phyloP scores from a whole-genome alignment of 2,888 invertebrate genomes.

The Graphium colonna region DNA sequence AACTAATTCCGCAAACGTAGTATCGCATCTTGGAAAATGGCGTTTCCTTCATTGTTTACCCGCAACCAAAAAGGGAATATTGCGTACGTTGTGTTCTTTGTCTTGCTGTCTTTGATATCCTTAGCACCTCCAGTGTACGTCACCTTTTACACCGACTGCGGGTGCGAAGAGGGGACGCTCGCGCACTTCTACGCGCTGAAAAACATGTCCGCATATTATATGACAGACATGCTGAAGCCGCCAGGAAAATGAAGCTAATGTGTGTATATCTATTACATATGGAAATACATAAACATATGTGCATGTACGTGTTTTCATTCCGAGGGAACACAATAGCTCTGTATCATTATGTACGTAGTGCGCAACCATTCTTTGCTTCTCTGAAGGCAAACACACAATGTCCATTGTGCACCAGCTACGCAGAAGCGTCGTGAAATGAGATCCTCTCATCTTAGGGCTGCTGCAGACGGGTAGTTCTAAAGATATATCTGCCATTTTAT shows the following conservation, averaged over 20 bases:
- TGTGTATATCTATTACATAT: too few species aligned
- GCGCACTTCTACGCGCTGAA: constrained; percentile 42
- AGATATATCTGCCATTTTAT: too few species aligned
- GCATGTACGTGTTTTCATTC: constrained; percentile 47
- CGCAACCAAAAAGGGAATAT: constrained; percentile 28
- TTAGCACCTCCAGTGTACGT: constrained; percentile 54
- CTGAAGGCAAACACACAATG: constrained; percentile 59
- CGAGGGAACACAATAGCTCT: constrained; percentile 48
- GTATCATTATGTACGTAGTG: constrained; percentile 46
- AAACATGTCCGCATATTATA: constrained; percentile 29
- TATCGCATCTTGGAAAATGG: constrained; percentile 22
- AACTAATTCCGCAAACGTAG: background rate
- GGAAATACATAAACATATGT: constrained; percentile 1
- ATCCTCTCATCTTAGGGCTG: constrained; percentile 37
- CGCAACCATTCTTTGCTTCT: constrained; percentile 53
- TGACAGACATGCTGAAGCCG: constrained; percentile 30
- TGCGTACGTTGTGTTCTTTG: constrained; percentile 42
- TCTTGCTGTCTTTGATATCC: constrained; percentile 45
- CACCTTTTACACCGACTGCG: constrained; percentile 40
- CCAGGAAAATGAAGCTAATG: constrained; percentile 15
- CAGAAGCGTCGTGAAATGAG: constrained; percentile 53
- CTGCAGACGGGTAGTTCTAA: background rate
- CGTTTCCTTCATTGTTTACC: constrained; percentile 14
- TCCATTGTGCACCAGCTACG: constrained; percentile 58
- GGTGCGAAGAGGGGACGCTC: constrained; percentile 51